Base-by-base conservation (phyloP, 1,140 invertebrate species). In the Pseudomyrmex dendroicus region DNA sequence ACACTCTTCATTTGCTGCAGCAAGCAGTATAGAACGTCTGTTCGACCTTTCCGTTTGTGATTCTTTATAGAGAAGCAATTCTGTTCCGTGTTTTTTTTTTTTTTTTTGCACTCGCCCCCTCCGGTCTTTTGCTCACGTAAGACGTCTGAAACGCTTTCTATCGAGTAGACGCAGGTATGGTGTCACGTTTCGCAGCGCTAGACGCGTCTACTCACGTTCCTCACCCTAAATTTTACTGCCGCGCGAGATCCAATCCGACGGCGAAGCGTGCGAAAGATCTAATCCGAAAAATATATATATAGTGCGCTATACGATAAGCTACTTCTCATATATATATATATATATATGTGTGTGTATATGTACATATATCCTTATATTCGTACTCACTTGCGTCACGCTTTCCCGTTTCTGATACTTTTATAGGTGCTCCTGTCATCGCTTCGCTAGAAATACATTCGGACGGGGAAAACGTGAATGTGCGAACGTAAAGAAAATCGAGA, bases 251-350 rank as follows among this genome's bases (percentile, higher is more conserved):
- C 61, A 64, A 86, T 78, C 62, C 48, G 52, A 46, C 62, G 63
- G 77, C 48, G 82, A 52, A 48, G 56, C n/a, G 48, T 62, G 61
- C 15, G 62, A 66, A 57, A 85, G 48, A 72, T 85, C 84, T 85
- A 85, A 86, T 85, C 76, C 84, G 70, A 15, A 22, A 66, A 68
- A 80, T n/a, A n/a, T n/a, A n/a, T n/a, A n/a, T n/a, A n/a, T 72
- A 72, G 66, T 66, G 66, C 76, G 20, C 76, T 78, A 50, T 50
- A 61, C 44, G 76, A 70, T 72, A 48, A 80, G 66, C 46, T 9
- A 12, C 70, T 72, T 35, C 54, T 50, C 35, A 35, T 35, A 35
- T 7, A 35, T 35, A 35, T 35, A 35, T 35, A 35, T 35, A 35
- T 35, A 7, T 35, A 7, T 35, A 7, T 35, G 0, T 35, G 1